phyloP scores from a whole-genome alignment of 2,113 vertebrate species.

The Takifugu flavidus region DNA sequence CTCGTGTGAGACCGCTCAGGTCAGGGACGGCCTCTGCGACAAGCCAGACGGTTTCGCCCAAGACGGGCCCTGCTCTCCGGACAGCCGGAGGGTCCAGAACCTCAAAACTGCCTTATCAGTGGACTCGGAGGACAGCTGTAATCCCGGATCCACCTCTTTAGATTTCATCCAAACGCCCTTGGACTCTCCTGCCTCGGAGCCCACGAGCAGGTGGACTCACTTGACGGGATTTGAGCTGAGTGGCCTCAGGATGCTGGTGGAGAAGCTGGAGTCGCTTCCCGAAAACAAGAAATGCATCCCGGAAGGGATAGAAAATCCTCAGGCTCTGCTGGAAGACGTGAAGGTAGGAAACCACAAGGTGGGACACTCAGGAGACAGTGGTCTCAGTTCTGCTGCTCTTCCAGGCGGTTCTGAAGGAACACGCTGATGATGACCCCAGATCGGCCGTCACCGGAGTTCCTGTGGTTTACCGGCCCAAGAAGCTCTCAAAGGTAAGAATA shows the following conservation, averaged over 20 bases:
- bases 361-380: not conserved
- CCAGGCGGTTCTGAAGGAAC: constrained; percentile 91
- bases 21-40: constrained; percentile 76
- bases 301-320: constrained; percentile 86
- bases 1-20: constrained; percentile 76
- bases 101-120: constrained; percentile 82
- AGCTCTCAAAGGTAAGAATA: constrained; percentile 82
- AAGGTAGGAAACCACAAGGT: constrained; percentile 77
- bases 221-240: constrained; percentile 92
- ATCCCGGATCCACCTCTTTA: constrained; percentile 54
- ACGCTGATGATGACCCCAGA: constrained; percentile 87
- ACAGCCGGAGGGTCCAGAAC: constrained; percentile 75
- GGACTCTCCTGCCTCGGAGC: constrained; percentile 81
- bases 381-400: not conserved
- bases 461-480: constrained; percentile 91
- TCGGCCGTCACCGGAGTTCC: constrained; percentile 90
- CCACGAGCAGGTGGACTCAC: constrained; percentile 83
- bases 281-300: constrained; percentile 93
- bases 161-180: constrained; percentile 85
- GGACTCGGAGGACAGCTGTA: constrained; percentile 84
- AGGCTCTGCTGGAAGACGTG: constrained; percentile 89
- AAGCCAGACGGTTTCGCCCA: constrained; percentile 48
- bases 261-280: constrained; percentile 92
- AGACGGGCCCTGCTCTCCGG: constrained; percentile 77
- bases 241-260: constrained; percentile 88